Evolutionary conservation across 2,797 vertebrate genomes (phyloP).

Genomic region (Babyrousa celebensis): DNA sequence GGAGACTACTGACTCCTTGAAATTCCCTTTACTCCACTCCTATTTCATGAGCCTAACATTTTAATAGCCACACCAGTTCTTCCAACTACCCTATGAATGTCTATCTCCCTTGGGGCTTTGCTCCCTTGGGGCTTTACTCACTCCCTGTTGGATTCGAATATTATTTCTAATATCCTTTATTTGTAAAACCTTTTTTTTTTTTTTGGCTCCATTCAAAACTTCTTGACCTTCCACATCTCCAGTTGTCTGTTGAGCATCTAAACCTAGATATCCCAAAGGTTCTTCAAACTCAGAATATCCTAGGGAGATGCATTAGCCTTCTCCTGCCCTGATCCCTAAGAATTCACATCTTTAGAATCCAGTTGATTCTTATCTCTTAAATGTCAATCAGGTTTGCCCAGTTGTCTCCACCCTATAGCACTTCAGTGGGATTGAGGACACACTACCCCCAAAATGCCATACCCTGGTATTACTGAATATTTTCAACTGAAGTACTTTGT

Average conservation of each 20-base stretch:
- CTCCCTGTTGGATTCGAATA: neutral
- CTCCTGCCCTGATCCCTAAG: neutral
- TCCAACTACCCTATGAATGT: neutral
- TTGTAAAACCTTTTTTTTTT: neutral
- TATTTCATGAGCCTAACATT: neutral
- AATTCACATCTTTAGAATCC: neutral
- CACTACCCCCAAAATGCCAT: neutral
- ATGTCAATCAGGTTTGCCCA: neutral
- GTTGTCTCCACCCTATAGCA: neutral
- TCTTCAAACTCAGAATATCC: neutral
- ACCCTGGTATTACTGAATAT: neutral
- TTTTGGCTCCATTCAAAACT: neutral
- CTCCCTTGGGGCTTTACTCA: neutral
- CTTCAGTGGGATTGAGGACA: neutral
- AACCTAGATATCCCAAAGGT: neutral
- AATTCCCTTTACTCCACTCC: neutral
- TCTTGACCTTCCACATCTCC: neutral
- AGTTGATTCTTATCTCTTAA: neutral
- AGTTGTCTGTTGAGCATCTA: neutral
- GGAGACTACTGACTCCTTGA: neutral
- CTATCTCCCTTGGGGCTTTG: neutral
- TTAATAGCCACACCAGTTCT: neutral
- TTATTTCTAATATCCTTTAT: neutral
- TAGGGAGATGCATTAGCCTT: neutral
- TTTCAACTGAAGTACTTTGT: neutral